These are phyloP conservation scores for Scophthalmus maximus DNA, from an alignment of 2,113 vertebrate genomes.

Conservation along the genomic window DNA sequence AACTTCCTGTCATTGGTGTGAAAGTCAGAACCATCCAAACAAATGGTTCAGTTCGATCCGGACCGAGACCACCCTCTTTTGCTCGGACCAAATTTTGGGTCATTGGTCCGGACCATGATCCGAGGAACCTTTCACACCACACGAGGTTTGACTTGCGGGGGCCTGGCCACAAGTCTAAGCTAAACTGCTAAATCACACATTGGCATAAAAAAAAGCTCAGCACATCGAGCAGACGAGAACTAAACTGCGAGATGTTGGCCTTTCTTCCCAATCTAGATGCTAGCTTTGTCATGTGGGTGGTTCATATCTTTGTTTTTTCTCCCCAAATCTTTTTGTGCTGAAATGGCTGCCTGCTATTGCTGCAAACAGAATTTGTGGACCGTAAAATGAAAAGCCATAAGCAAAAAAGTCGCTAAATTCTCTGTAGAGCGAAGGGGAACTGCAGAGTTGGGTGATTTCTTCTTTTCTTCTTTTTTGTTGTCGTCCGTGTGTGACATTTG, in stretches of 20 bases:
- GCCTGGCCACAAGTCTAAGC: too few relatives aligned
- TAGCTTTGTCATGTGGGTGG: background rate
- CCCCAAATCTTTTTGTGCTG: background rate
- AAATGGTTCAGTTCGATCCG: too few relatives aligned
- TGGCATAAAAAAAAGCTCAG: too few relatives aligned
- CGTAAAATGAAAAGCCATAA: constrained; percentile 12
- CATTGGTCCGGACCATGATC: too few relatives aligned
- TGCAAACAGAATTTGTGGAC: background rate
- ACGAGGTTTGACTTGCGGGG: too few relatives aligned
- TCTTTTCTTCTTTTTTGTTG: background rate
- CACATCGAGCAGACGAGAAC: too few relatives aligned
- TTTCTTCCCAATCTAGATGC: background rate
- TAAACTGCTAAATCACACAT: too few relatives aligned
- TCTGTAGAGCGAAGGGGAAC: background rate
- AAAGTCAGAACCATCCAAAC: too few relatives aligned
- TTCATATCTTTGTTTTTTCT: background rate
- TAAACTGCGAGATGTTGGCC: background rate
- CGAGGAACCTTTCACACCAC: too few relatives aligned
- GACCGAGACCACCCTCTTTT: too few relatives aligned
- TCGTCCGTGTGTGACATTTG: background rate
- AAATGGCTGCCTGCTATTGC: background rate
- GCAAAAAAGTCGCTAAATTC: background rate
- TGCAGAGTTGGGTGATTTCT: background rate
- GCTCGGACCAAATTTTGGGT: too few relatives aligned
- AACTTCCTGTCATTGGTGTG: too few relatives aligned